Evolutionary conservation across 2,113 vertebrate genomes (phyloP).

Genomic region (Syngnathoides biaculeatus): DNA sequence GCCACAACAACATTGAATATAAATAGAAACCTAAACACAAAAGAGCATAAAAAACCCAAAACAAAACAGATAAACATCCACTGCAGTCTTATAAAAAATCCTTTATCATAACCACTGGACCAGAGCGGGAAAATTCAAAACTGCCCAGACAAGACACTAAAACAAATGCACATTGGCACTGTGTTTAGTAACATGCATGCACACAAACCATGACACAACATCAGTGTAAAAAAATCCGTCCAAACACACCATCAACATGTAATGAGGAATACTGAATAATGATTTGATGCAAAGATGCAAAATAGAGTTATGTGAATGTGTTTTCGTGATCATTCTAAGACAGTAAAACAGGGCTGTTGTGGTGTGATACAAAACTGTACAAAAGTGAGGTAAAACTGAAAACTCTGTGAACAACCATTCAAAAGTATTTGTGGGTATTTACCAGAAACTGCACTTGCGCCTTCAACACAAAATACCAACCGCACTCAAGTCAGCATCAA

Average conservation of each 20-base stretch:
- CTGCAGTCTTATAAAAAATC: background rate
- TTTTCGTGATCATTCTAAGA: background rate
- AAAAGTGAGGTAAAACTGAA: background rate
- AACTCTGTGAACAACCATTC: constrained; percentile 20
- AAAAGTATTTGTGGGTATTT: constrained; percentile 44
- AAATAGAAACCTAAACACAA: background rate
- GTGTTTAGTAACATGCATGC: constrained; percentile 27
- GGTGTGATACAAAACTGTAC: background rate
- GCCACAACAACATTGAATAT: constrained; percentile 1
- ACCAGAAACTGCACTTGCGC: constrained; percentile 54
- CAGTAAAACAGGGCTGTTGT: constrained; percentile 32
- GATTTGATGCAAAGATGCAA: background rate
- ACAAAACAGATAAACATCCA: background rate
- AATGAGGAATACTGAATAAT: background rate
- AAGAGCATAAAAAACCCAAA: background rate
- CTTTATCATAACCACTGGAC: constrained; percentile 3
- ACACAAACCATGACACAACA: constrained; percentile 10
- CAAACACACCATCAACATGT: background rate
- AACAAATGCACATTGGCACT: background rate
- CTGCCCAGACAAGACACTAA: background rate
- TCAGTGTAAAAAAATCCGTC: background rate
- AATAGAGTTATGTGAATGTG: background rate
- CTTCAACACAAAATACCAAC: constrained; percentile 58
- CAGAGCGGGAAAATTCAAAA: constrained; percentile 16
- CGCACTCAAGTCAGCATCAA: constrained; percentile 29